Conservation (phyloP, 2,797 vertebrate genomes). For the Tokudaia tokunoshimensis region DNA sequence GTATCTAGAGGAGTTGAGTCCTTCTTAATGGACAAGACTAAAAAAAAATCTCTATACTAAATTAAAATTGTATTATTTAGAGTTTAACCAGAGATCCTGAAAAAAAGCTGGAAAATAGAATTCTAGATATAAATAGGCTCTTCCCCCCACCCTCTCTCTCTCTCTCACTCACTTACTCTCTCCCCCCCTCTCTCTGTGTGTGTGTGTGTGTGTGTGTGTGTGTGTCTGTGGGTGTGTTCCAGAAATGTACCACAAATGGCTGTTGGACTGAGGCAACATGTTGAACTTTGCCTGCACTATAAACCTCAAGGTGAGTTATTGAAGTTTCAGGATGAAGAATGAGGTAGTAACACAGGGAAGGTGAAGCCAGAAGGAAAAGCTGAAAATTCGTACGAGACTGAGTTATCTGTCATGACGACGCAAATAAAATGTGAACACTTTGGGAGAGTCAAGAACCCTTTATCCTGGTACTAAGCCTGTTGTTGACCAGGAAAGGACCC, state of each 20-base stretch:
- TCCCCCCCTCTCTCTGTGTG: neutral
- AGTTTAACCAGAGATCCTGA: neutral
- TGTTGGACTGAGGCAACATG: neutral
- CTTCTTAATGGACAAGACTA: conserved; percentile 13
- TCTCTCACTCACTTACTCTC: too few species aligned
- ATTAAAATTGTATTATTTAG: neutral
- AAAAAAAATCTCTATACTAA: neutral
- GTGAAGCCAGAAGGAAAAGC: neutral
- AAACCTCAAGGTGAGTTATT: too few species aligned
- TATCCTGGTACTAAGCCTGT: neutral
- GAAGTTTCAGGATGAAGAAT: neutral
- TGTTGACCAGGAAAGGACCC: neutral
- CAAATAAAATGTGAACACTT: neutral
- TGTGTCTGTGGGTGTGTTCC: neutral
- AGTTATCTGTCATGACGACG: neutral
- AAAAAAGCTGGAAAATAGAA: neutral
- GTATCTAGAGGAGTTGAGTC: neutral
- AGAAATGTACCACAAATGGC: neutral
- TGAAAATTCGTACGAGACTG: neutral
- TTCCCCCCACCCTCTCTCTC: too few species aligned
- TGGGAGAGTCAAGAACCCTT: neutral
- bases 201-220: neutral
- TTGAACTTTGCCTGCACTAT: neutral
- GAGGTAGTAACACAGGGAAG: neutral
- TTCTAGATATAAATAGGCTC: too few species aligned